Evolutionary conservation across 2,113 vertebrate genomes (phyloP).

Genomic region (Alexandromys fortis): DNA sequence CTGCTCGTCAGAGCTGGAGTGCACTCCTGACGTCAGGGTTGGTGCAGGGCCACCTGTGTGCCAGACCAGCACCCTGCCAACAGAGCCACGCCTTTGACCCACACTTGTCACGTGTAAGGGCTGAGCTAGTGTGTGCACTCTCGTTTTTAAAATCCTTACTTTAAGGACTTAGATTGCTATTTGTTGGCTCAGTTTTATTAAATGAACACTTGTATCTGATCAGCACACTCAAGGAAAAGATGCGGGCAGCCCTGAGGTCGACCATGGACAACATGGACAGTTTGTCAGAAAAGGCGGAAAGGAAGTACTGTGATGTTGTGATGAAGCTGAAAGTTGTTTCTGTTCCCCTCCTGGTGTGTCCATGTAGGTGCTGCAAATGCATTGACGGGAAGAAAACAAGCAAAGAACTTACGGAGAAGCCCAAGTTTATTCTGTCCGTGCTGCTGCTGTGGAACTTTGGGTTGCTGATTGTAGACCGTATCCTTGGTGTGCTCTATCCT

Average conservation of each 20-base stretch:
- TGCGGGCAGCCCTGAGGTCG: not conserved
- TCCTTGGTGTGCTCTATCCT: slow-evolving; percentile 85
- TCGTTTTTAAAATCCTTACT: slow-evolving; percentile 39
- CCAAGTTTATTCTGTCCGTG: slow-evolving; percentile 91
- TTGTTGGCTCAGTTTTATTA: slow-evolving; percentile 27
- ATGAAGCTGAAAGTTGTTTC: slow-evolving; percentile 27
- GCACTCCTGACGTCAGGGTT: too few relatives aligned
- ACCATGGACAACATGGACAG: not conserved
- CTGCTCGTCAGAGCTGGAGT: not conserved
- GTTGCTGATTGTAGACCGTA: slow-evolving; percentile 96
- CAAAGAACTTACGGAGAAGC: slow-evolving; percentile 89
- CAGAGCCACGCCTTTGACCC: not conserved
- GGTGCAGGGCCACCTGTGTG: not conserved
- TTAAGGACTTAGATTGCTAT: not conserved
- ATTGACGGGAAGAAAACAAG: slow-evolving; percentile 86
- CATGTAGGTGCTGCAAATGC: slow-evolving; percentile 91
- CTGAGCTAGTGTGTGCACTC: not conserved
- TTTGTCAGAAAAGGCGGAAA: slow-evolving; percentile 28
- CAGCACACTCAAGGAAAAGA: not conserved
- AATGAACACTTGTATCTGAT: slow-evolving; percentile 42
- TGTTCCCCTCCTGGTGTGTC: slow-evolving; percentile 49
- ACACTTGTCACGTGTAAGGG: not conserved
- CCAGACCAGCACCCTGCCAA: not conserved
- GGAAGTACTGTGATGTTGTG: not conserved
- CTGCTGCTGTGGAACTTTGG: slow-evolving; percentile 97